Conservation (phyloP, 1,140 invertebrate genomes). For the Hypothenemus hampei region DNA sequence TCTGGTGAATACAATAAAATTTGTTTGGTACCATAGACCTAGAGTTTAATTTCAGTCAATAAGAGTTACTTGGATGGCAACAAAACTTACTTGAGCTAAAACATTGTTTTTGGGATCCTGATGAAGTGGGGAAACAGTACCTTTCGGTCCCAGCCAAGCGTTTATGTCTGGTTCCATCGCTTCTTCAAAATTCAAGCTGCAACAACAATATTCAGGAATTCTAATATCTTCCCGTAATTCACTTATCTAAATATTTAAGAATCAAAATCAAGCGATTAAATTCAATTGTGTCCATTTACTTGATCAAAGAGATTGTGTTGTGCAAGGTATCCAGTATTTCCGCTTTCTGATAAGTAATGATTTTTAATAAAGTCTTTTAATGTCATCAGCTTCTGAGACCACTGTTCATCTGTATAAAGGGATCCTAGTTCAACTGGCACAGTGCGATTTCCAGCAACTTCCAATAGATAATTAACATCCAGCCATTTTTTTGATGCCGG, state of each 20-base stretch:
- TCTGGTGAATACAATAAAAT: conserved; percentile 74
- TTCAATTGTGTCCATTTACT: conserved; percentile 47
- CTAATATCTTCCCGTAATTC: conserved; percentile 81
- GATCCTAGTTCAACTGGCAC: conserved; percentile 94
- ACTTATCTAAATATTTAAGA: too few relatives aligned
- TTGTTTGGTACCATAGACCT: conserved; percentile 82
- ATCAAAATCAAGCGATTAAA: too few relatives aligned
- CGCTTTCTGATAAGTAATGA: conserved; percentile 40
- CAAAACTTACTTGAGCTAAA: conserved; percentile 60
- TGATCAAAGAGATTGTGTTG: conserved; percentile 96
- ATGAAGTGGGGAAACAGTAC: conserved; percentile 93
- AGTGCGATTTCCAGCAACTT: conserved; percentile 73
- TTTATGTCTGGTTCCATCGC: conserved; percentile 73
- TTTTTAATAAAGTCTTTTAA: conserved; percentile 79
- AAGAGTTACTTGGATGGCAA: conserved; percentile 12
- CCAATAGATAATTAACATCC: conserved; percentile 71
- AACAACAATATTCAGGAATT: conserved; percentile 85
- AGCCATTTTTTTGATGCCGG: conserved; percentile 76
- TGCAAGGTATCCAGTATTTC: conserved; percentile 82
- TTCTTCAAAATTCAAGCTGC: conserved; percentile 54
- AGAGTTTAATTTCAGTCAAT: conserved; percentile 26
- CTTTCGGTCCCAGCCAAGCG: conserved; percentile 94
- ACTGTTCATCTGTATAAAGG: conserved; percentile 87
- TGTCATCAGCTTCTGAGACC: conserved; percentile 88
- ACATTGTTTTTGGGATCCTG: conserved; percentile 95